Base-by-base conservation (phyloP, 2,113 vertebrate species). In the Chauna torquata region DNA sequence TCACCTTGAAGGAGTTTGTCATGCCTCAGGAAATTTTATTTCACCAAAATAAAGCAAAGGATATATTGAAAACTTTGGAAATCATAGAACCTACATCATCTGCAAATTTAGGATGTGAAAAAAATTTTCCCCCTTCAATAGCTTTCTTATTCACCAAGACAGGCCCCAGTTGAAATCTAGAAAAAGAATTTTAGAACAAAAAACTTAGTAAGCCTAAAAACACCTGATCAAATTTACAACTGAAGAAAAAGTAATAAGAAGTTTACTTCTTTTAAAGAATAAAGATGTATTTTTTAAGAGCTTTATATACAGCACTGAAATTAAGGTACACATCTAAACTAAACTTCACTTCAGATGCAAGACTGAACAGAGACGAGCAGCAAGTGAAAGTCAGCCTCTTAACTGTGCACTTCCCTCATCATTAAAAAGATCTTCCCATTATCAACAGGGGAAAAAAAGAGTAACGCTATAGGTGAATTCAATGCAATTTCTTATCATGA, bases 161-260 rank as follows among this genome's bases (percentile, higher is more conserved):
- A 95, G 93, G 47, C 75, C 86, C 88, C 68, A 66, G 82, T 80
- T 71, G 82, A 96, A 92, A 97, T 49, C 84, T 83, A 96, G 96
- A 97, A 97, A 97, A 92, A 91, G 90, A 88, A 72, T 87, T 97
- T 97, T 84, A 94, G 77, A 94, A 96, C 42, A 79, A 92, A 96
- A 96, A 82, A 6, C 88, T 82, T 59, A 97, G 96, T 85, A 94
- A 97, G 96, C 90, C 97, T 97, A 94, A 98, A 97, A 98, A 97
- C 98, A 98, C 98, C 97, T 98, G 98, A 98, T 98, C 98, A 98
- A 97, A 97, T 98, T 97, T 97, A 98, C 96, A 97, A 97, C 96
- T 92, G 97, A 88, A 98, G 97, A 97, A 94, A 96, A 96, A 97
- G 96, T 80, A 97, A 94, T 98, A 98, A 98, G n/a, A 98, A 97